These are phyloP conservation scores for Xenentodon cancila DNA, from an alignment of 2,797 vertebrate genomes.

Conservation along the genomic window DNA sequence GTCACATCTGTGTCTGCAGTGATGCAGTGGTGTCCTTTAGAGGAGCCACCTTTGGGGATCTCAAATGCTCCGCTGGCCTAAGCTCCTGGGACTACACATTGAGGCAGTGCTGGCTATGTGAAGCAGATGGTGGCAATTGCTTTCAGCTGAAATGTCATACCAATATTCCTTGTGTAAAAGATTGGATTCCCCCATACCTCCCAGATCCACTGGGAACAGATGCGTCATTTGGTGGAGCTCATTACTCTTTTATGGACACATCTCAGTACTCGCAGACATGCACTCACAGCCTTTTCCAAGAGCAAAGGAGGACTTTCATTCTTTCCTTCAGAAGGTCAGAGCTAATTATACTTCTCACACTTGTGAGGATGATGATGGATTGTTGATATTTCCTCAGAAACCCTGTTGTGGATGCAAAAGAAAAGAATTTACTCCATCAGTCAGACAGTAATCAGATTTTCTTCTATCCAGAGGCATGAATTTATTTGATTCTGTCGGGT, in stretches of 20 bases:
- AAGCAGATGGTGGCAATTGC: conserved; percentile 43
- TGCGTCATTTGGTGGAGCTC: conserved; percentile 59
- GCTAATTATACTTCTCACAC: conserved; percentile 58
- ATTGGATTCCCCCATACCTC: conserved; percentile 43
- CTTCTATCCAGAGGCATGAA: conserved; percentile 44
- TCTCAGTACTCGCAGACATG: conserved; percentile 26
- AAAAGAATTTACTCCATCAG: conserved; percentile 47
- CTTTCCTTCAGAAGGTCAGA: conserved; percentile 58
- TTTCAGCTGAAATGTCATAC: conserved; percentile 66
- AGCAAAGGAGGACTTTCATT: conserved; percentile 23
- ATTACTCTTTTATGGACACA: conserved; percentile 64
- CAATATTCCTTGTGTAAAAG: conserved; percentile 39
- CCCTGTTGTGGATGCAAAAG: conserved; percentile 29
- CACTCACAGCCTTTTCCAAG: conserved; percentile 14
- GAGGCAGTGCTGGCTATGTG: conserved; percentile 10
- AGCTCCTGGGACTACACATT: conserved; percentile 9
- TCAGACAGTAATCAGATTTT: conserved; percentile 44
- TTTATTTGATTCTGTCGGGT: conserved; percentile 51
- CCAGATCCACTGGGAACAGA: conserved; percentile 41
- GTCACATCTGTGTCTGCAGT: conserved; percentile 45
- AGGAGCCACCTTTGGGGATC: conserved; percentile 21
- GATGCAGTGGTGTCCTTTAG: conserved; percentile 25
- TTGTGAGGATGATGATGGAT: conserved; percentile 55
- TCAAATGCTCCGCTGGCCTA: conserved; percentile 6
- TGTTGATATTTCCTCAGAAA: conserved; percentile 53